Evolutionary conservation across 1,140 invertebrate genomes (phyloP), one percentile per base, ranked within the genome.

Genomic region (Cardiocondyla obscurior): DNA sequence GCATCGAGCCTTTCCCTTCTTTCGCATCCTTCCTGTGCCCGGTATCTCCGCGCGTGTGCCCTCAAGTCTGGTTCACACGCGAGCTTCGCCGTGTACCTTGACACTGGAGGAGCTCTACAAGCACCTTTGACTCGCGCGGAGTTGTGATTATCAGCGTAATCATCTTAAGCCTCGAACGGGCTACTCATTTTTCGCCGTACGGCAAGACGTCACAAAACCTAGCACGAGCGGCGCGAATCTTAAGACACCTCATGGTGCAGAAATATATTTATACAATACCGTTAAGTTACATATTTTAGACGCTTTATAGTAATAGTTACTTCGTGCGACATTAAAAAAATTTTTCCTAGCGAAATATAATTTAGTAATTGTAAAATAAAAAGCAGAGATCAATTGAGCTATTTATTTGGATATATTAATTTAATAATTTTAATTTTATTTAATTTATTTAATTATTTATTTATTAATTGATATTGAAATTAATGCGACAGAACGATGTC

Each of bases 31-130:
- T 74, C 76, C 44, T 76, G 58, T 82, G 67, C 42, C 76, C 30
- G 64, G 77, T 73, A 69, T 64, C 65, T 42, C 46, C 58, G 69
- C 70, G 83, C 85, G 85, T 82, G 84, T 85, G 46, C 70, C 58
- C 42, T 77, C 86, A 77, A 76, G 74, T 69, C 67, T 65, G 74
- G 51, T 88, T 87, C 85, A 86, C 86, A 84, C 86, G 85, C 85
- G 36, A 58, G 28, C 42, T 25, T 46, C 46, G 51, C 49, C 64
- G 14, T 51, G 42, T 46, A 69, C 65, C 44, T 69, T 69, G 65
- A 72, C 33, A 72, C 28, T 28, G 69, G 22, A 49, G 49, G 36
- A 51, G 49, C 57, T 72, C 57, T 57, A 72, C 49, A 19, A 39
- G 46, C 65, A 69, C 65, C 65, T 69, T 69, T 69, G 65, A 69